Evolutionary conservation across 2,888 invertebrate species (phyloP), one percentile per base, ranked within the genome.

Genomic region (Criorhina ranunculi): DNA sequence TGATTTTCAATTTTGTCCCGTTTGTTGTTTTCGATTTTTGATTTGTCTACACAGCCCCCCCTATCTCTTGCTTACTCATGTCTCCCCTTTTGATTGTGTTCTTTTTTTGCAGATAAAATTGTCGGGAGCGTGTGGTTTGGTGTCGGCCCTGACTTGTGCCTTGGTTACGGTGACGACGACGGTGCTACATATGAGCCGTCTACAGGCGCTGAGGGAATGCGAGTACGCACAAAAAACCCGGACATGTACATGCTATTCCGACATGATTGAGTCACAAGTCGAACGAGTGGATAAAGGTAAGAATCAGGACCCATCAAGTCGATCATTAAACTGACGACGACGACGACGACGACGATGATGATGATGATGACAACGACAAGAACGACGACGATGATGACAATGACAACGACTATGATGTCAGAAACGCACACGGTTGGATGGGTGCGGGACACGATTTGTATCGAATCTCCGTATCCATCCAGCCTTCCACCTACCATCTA

Each of bases 141-240:
- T 96, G 59, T 97, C 96, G 89, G 97, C 97, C 5, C 92, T 97
- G 77, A 96, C 97, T 0, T 97, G 97, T 90, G 96, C 97, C 29
- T 93, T 97, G 64, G 97, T 98, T 40, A 92, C 92, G 9, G 96
- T 98, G 59, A 97, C 97, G 1, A 98, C 97, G 0, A 97, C 97
- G 0, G 97, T 98, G 37, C 95, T 97, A 88, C 98, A 98, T 91
- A 97, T 98, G 97, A 95, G 95, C 91, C 95, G 97, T 83, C 92
- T 98, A 51, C 97, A 98, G 92, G 96, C 96, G 0, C 92, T 98
- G 11, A 94, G 96, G 86, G 96, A 97, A 91, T 98, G 98, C 89
- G 96, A 96, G 88, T 97, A 97, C 91, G 96, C 96, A 0, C 94
- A 95, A 88, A 93, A 95, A 90, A 95, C 96, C 0, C 93, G 95